These are phyloP conservation scores for Xestia ashworthii DNA, from an alignment of 2,888 invertebrate genomes.

Conservation along the genomic window DNA sequence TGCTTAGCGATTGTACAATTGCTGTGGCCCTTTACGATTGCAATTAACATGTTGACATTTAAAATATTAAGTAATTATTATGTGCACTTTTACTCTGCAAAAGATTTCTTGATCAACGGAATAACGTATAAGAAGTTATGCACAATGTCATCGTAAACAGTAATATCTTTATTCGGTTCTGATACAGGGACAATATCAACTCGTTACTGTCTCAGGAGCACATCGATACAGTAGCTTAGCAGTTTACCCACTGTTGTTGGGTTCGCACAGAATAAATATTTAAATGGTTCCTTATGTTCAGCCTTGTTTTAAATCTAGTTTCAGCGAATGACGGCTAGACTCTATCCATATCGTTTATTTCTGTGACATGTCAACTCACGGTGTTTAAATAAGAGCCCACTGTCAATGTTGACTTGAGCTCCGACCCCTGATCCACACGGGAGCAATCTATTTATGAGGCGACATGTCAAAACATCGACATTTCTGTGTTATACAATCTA, in stretches of 20 bases:
- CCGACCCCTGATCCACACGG: not conserved
- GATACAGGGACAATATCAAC: not conserved
- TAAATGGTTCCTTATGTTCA: conserved; percentile 7
- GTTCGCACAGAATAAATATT: conserved; percentile 20
- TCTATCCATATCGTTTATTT: conserved; percentile 1
- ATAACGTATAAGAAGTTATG: not conserved
- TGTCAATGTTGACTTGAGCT: conserved; percentile 26
- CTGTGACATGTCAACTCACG: conserved; percentile 2
- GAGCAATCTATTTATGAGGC: conserved; percentile 9
- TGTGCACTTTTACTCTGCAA: not conserved
- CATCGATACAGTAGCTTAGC: conserved; percentile 11
- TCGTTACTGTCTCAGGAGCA: not conserved
- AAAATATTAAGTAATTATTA: not conserved
- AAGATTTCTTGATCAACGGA: not conserved
- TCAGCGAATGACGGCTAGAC: not conserved
- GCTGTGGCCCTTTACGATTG: not conserved
- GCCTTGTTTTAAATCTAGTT: conserved; percentile 5
- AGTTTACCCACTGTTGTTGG: conserved; percentile 3
- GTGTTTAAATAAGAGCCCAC: conserved; percentile 27
- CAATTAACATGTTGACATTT: not conserved
- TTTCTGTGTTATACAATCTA: not conserved
- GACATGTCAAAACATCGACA: conserved; percentile 18
- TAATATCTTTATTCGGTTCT: not conserved
- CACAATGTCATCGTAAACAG: not conserved
- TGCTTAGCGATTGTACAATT: not conserved